Conservation (phyloP, 1,140 invertebrate genomes). For the Drosophila bifasciata region DNA sequence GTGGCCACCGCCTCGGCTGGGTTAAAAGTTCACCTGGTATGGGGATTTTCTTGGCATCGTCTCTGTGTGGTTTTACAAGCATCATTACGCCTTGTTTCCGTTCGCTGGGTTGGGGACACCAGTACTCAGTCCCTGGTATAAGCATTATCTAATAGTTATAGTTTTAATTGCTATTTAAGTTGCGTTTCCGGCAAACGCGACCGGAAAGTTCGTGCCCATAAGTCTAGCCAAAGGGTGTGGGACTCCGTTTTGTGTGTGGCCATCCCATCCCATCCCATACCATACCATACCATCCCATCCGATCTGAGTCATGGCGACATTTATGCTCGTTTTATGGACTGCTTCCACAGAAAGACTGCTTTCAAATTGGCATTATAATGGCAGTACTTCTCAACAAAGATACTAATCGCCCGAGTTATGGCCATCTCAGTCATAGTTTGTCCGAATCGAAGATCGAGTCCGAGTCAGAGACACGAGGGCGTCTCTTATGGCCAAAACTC, state of each 20-base stretch:
- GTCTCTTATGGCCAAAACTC: slow-evolving; percentile 71
- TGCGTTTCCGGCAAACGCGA: slow-evolving; percentile 61
- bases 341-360: slow-evolving; percentile 68
- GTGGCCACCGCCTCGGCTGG: slow-evolving; percentile 32
- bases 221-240: slow-evolving; percentile 22
- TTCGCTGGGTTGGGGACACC: slow-evolving; percentile 18
- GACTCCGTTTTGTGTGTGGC: slow-evolving; percentile 42
- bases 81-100: slow-evolving; percentile 75
- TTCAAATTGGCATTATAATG: slow-evolving; percentile 78
- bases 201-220: slow-evolving; percentile 61
- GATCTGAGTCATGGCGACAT: slow-evolving; percentile 74
- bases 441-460: neutral
- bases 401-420: slow-evolving; percentile 74
- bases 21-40: slow-evolving; percentile 62
- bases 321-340: slow-evolving; percentile 74
- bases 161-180: slow-evolving; percentile 79
- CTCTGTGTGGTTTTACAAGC: slow-evolving; percentile 61
- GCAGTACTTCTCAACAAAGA: slow-evolving; percentile 77
- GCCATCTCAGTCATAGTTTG: slow-evolving; percentile 26
- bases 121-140: slow-evolving; percentile 24
- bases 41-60: slow-evolving; percentile 11
- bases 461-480: slow-evolving; percentile 51
- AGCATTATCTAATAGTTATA: slow-evolving; percentile 65
- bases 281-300: neutral
- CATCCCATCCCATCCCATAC: slow-evolving; percentile 8